Percentiles rank a stretch among this genome's conserved stretches.
Conservation (phyloP, 1,140 invertebrate genomes). For the Meloidogyne exigua region DNA sequence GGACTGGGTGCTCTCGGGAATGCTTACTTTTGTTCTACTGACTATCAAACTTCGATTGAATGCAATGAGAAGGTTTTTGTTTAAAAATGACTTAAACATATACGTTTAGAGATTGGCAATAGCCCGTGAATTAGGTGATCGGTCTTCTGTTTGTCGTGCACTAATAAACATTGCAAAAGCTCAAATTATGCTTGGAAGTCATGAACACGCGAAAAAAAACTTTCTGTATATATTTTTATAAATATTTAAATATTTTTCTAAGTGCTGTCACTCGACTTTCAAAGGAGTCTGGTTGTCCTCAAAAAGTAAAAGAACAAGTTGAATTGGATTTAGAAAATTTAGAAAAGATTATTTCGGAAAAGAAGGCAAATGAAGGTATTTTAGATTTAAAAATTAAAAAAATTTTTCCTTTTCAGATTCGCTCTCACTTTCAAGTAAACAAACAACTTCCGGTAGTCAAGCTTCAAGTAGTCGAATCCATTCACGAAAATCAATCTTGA, state of each 20-base stretch:
- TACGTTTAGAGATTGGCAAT: background rate
- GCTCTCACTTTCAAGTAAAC: background rate
- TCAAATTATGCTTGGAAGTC: background rate
- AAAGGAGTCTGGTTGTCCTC: background rate
- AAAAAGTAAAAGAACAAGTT: background rate
- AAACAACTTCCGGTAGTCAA: background rate
- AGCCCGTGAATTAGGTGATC: conserved; percentile 3
- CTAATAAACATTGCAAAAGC: conserved; percentile 11
- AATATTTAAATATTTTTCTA: background rate
- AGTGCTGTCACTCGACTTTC: background rate
- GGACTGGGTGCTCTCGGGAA: conserved; percentile 11
- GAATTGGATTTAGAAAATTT: conserved; percentile 4
- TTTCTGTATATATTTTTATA: conserved; percentile 10
- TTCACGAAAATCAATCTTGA: background rate
- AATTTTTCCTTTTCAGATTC: background rate
- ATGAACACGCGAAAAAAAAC: background rate
- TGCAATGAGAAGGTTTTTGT: conserved; percentile 11
- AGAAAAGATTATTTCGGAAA: background rate
- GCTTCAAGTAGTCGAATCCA: background rate
- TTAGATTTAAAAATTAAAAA: background rate
- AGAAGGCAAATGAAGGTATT: background rate
- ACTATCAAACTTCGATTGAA: conserved; percentile 17
- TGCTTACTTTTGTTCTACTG: conserved; percentile 21
- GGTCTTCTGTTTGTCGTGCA: conserved; percentile 3
- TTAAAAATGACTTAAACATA: background rate